phyloP scores from a whole-genome alignment of 2,797 vertebrate species.

The Remorina albescens region DNA sequence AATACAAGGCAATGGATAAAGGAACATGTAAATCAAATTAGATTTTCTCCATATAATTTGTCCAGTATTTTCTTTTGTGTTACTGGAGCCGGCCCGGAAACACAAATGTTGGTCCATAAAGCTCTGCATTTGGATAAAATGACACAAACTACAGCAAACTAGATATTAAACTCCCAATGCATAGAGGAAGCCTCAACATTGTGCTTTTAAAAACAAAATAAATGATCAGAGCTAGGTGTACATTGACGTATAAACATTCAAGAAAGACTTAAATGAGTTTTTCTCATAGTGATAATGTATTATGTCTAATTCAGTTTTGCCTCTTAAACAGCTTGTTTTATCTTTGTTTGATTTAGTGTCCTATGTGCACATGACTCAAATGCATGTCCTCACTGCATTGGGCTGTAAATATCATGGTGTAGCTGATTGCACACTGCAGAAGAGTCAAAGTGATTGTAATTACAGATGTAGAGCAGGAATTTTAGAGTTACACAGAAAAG shows the following conservation, averaged over 20 bases:
- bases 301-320: background rate
- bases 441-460: background rate
- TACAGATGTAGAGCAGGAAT: background rate
- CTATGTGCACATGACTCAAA: background rate
- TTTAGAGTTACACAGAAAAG: slow-evolving; percentile 2
- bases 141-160: slow-evolving; percentile 10
- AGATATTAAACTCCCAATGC: slow-evolving; percentile 2
- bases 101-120: slow-evolving; percentile 54
- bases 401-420: background rate
- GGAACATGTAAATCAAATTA: slow-evolving; percentile 71
- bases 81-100: slow-evolving; percentile 87
- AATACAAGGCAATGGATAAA: slow-evolving; percentile 27
- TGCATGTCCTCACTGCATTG: background rate
- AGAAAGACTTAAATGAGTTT: background rate
- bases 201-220: background rate
- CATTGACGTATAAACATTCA: background rate
- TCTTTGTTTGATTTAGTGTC: background rate
- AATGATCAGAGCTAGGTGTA: background rate
- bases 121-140: slow-evolving; percentile 13
- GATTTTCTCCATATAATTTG: background rate
- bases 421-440: background rate
- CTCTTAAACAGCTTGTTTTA: background rate
- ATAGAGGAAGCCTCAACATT: background rate
- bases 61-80: slow-evolving; percentile 29
- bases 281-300: background rate